Percentiles rank a stretch among this genome's conserved stretches.
Conservation (phyloP, 2,888 invertebrate species). For the Habroteleia sp. region DNA sequence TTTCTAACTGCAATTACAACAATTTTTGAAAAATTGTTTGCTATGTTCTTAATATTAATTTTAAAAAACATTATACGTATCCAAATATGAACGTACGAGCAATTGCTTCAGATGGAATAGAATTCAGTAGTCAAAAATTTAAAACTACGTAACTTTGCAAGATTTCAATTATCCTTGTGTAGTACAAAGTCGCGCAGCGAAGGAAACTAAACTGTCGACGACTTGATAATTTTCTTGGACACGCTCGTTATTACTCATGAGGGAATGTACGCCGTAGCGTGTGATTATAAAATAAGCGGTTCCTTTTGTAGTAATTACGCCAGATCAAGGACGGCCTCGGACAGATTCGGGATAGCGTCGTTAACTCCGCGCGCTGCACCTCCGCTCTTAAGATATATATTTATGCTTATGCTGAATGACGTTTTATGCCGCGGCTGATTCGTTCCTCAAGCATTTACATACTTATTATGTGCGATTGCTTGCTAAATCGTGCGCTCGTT, state of each 20-base stretch:
- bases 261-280: slow-evolving; percentile 70
- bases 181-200: slow-evolving; percentile 43
- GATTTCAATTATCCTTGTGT: slow-evolving; percentile 31
- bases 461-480: slow-evolving; percentile 64
- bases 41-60: no score
- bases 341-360: slow-evolving; percentile 72
- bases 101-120: no score
- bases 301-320: slow-evolving; percentile 78
- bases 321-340: slow-evolving; percentile 73
- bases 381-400: slow-evolving; percentile 58
- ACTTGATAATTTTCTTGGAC: slow-evolving; percentile 73
- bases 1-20: no score
- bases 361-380: slow-evolving; percentile 60
- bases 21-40: no score
- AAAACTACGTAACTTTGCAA: no score
- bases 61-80: no score
- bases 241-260: slow-evolving; percentile 72
- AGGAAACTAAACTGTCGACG: slow-evolving; percentile 62
- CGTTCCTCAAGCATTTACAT: slow-evolving; percentile 61
- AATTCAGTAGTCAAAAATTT: no score
- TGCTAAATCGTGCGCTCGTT: slow-evolving; percentile 61
- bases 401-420: slow-evolving; percentile 61
- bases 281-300: slow-evolving; percentile 79
- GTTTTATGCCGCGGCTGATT: slow-evolving; percentile 58
- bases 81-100: no score